Conservation (phyloP, 2,797 vertebrate species). For the Melanotaenia boesemani region DNA sequence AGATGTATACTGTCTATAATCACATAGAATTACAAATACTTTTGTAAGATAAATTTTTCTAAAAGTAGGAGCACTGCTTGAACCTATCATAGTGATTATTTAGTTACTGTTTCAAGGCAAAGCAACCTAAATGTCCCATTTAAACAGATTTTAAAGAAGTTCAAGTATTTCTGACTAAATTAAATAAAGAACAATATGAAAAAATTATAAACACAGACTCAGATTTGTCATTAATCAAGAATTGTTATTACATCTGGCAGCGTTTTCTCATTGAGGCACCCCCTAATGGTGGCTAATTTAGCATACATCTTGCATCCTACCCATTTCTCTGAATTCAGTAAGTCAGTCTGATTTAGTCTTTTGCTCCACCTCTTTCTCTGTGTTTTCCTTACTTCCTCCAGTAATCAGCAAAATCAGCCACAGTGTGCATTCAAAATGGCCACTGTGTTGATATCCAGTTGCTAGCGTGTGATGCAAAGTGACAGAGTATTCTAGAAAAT, state of each 20-base stretch:
- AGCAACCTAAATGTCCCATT: background rate
- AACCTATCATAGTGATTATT: background rate
- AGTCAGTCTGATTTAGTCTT: background rate
- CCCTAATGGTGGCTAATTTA: too few relatives aligned
- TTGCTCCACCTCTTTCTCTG: background rate
- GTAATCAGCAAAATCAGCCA: background rate
- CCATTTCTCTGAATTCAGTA: background rate
- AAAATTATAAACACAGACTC: background rate
- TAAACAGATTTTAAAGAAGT: background rate
- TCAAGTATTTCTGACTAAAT: background rate
- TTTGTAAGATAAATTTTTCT: background rate
- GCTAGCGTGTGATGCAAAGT: too few relatives aligned
- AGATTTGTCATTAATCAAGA: background rate
- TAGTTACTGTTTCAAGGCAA: background rate
- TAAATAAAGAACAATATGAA: background rate
- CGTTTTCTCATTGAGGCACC: background rate
- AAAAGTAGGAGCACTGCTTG: background rate
- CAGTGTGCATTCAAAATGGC: too few relatives aligned
- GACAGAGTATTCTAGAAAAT: too few relatives aligned
- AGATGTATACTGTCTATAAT: background rate
- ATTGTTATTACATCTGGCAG: background rate
- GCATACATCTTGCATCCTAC: background rate
- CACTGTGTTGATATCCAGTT: too few relatives aligned
- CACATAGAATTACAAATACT: too few relatives aligned
- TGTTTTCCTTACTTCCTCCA: too few relatives aligned